Evolutionary conservation across 1,140 invertebrate genomes (phyloP), one percentile per base, ranked within the genome.

Genomic region (Pararge aegeria): DNA sequence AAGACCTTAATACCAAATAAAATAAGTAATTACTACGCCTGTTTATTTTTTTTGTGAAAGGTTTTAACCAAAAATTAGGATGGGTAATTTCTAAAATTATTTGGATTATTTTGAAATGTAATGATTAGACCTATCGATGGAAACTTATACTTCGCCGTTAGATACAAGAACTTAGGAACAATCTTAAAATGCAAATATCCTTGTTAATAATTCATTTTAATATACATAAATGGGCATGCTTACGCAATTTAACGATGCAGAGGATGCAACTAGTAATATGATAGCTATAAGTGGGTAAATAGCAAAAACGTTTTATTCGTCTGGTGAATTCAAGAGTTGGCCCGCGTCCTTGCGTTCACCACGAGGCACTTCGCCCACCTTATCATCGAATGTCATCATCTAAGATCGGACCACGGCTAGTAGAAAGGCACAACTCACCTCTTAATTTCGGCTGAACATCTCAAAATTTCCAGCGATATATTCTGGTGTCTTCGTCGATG

Each of bases 321-420:
- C 58, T 61, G 61, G 63, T 61, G 59, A 62, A 30, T 57, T 58
- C 64, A 66, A 68, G 54, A 61, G 58, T 57, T 61, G 59, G 58
- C 24, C 61, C 49, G 61, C 77, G 85, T 86, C 85, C 83, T 88
- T 88, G 83, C 85, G 60, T 88, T 88, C 85, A 86, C 85, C 71
- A 78, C 69, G 68, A 68, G 73, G 68, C 68, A 66, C 56, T 68
- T 73, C 72, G 73, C 70, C 68, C 79, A 75, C 63, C 76, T 81
- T 84, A 84, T 87, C 79, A 87, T 67, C 70, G 73, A 84, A 84
- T 81, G 73, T 81, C 76, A 82, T 82, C 79, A 66, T 75, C 70
- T 74, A 74, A 65, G 65, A 69, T 67, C 54, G 57, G 71, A 74
- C 69, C 50, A 62, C 52, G 52, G 51, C 46, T 65, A 78, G 61